Evolutionary conservation across 2,797 vertebrate species (phyloP), one percentile per base, ranked within the genome.

Genomic region (Poecilia picta): DNA sequence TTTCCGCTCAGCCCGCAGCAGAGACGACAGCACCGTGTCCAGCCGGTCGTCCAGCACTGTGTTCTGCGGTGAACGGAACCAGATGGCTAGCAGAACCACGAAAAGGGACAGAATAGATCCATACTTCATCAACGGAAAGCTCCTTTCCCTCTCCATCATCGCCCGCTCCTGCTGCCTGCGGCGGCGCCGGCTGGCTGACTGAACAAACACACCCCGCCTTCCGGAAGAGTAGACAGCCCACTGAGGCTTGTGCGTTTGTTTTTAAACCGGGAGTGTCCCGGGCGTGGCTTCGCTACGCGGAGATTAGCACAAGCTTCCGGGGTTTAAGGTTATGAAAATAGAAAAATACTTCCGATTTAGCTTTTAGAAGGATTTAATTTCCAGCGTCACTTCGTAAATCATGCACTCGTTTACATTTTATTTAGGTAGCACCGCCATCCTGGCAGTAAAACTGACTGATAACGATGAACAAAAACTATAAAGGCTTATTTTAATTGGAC

Each of bases 1-100:
- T 89, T 97, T 97, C 3, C 88, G 71, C 49, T 97, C 96, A 8
- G 96, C 96, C 45, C 94, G 95, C 2, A 97, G 95, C 77, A 97
- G 85, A 1, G 96, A 97, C 46, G 96, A 94, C 72, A 97, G 84
- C 4, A 97, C 95, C 0, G 87, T 83, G 87, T 96, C 95, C 79
- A 97, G 88, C 13, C 96, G 91, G 33, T 92, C 91, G 76, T 96
- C 95, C 89, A 96, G 89, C 1, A 46, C 89, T 0, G 78, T 87
- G 16, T 92, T 31, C 73, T 90, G 88, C 0, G 94, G 94, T 3
- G 94, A 78, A 55, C 95, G 93, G 77, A 95, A 93, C 96, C 96
- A 97, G 25, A 95, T 57, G 1, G 96, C 96, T 39, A 95, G 47
- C 23, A 96, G 49, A 31, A 97, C 81, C 46, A 92, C 93, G 0